Base-by-base conservation (phyloP, 1,140 invertebrate species). In the Diachasmimorpha longicaudata region DNA sequence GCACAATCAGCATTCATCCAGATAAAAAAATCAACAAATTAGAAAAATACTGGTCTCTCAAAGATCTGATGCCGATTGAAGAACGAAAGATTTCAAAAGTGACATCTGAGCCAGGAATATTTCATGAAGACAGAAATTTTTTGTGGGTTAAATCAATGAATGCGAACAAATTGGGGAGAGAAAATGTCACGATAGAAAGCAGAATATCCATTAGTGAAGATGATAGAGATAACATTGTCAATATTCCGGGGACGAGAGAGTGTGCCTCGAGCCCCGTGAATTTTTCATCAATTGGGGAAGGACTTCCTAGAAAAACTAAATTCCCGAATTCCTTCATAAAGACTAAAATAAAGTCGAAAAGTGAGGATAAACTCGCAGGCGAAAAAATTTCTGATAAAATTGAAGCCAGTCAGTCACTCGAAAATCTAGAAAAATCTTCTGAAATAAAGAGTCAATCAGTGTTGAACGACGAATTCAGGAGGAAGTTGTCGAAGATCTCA, bases 41-140 rank as follows among this genome's bases (percentile, higher is more conserved):
- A 0, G 83, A 83, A 10, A 86, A 86, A 58, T 86, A 85, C 63
- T 87, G 85, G 85, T 86, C 85, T 0, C 25, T 86, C 13, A 85
- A 86, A 69, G 85, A 87, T 69, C 63, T 87, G 3, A 82, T 84
- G 72, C 81, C 83, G 0, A 80, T 10, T 14, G 82, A 82, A 0
- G 81, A 82, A 10, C 42, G 80, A 0, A 81, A 81, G 19, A 75
- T 77, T 36, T 84, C 84, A 0, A 74, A 83, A 10, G 84, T 85
- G 0, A 81, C 82, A 0, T 85, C 84, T 1, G 84, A 84, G 0
- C 85, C 84, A 0, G 83, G 85, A 52, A 85, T 86, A 9, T 80
- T 77, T 0, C 80, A 81, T 37, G 79, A 85, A 0, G 66, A 73
- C 10, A 66, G 77, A 31, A 31, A 31, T 31, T 31, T 31, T 5